Evolutionary conservation across 1,140 invertebrate genomes (phyloP).

Genomic region (Procambarus clarkii): DNA sequence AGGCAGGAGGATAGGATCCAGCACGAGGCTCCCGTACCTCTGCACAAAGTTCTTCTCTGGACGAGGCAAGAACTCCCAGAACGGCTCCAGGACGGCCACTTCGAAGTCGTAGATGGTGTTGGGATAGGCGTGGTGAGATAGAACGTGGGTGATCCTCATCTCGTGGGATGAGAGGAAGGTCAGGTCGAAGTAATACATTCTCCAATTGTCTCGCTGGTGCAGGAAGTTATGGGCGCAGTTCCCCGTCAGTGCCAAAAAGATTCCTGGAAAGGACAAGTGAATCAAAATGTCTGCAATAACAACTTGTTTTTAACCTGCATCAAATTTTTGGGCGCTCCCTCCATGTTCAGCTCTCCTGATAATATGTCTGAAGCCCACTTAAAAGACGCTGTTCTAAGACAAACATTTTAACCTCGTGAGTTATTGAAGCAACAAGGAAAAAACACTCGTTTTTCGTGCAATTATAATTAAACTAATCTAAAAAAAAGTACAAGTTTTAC

Average conservation of each 20-base stretch:
- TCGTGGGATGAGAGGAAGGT: slow-evolving; percentile 81
- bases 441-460: too few species aligned
- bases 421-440: too few species aligned
- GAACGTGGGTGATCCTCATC: slow-evolving; percentile 85
- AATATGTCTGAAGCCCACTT: too few species aligned
- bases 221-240: slow-evolving; percentile 87
- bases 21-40: slow-evolving; percentile 77
- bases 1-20: slow-evolving; percentile 78
- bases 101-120: slow-evolving; percentile 86
- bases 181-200: slow-evolving; percentile 88
- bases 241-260: slow-evolving; percentile 23
- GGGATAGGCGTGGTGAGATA: slow-evolving; percentile 88
- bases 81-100: slow-evolving; percentile 83
- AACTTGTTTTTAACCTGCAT: too few species aligned
- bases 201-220: slow-evolving; percentile 86
- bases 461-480: too few species aligned
- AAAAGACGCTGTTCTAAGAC: too few species aligned
- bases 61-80: slow-evolving; percentile 82
- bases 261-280: slow-evolving; percentile 11
- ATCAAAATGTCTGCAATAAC: too few species aligned
- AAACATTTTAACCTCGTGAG: too few species aligned
- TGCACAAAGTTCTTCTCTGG: slow-evolving; percentile 76
- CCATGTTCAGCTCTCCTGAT: too few species aligned
- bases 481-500: too few species aligned
- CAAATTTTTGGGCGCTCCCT: too few species aligned